Evolutionary conservation across 1,140 invertebrate genomes (phyloP).

Genomic region (Phocides pigmalion): DNA sequence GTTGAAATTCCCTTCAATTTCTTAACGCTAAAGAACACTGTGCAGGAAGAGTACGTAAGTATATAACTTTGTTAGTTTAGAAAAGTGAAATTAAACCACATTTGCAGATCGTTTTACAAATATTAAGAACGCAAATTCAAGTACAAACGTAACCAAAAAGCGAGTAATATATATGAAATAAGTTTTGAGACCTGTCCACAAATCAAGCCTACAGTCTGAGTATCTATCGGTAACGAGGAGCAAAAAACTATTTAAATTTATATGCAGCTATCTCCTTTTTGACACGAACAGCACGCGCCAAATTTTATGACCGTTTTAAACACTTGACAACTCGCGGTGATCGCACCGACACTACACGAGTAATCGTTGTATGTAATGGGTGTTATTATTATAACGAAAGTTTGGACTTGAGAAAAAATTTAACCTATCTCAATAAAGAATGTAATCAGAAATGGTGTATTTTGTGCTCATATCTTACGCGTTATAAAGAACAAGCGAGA

Average conservation of each 20-base stretch:
- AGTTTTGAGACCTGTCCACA: slow-evolving; percentile 10
- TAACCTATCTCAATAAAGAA: too few relatives aligned
- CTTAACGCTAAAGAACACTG: slow-evolving; percentile 14
- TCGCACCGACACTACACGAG: too few relatives aligned
- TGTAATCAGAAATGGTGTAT: too few relatives aligned
- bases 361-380: too few relatives aligned
- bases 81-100: not conserved
- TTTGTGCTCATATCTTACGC: too few relatives aligned
- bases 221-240: not conserved
- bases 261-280: not conserved
- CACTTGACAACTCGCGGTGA: too few relatives aligned
- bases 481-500: too few relatives aligned
- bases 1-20: not conserved
- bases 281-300: too few relatives aligned
- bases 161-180: slow-evolving; percentile 1
- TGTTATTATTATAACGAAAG: too few relatives aligned
- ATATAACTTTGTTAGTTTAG: not conserved
- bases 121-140: not conserved
- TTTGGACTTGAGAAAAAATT: too few relatives aligned
- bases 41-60: not conserved
- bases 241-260: not conserved
- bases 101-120: not conserved
- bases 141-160: slow-evolving; percentile 1
- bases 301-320: too few relatives aligned
- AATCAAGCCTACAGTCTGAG: not conserved